Conservation (phyloP, 2,113 vertebrate genomes). For the Mormoops blainvillei region DNA sequence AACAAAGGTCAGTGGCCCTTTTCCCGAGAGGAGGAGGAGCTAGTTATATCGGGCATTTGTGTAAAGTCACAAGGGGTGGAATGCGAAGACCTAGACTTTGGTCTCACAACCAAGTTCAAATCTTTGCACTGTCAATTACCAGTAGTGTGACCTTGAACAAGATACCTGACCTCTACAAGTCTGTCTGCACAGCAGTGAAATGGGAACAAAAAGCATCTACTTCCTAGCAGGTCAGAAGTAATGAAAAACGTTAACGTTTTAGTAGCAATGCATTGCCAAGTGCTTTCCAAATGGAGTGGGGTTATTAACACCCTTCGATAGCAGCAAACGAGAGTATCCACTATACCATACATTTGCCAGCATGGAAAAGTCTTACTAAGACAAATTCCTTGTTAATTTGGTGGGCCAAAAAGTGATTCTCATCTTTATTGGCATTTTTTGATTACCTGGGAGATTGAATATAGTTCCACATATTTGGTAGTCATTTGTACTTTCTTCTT, state of each 20-base stretch:
- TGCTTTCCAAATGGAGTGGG: neutral
- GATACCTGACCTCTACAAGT: constrained; percentile 30
- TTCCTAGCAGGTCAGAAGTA: neutral
- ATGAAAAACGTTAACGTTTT: neutral
- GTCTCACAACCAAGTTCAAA: constrained; percentile 12
- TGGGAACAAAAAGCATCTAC: neutral
- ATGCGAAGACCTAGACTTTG: neutral
- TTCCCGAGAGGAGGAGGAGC: neutral
- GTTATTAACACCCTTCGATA: neutral
- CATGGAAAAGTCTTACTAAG: neutral
- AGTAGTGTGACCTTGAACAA: neutral
- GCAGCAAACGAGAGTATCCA: neutral
- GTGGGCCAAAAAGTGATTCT: neutral
- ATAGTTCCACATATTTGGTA: neutral
- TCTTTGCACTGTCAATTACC: neutral
- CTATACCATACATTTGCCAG: neutral
- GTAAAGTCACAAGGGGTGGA: neutral
- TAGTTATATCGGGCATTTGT: neutral
- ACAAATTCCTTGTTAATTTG: neutral
- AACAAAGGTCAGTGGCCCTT: constrained; percentile 14
- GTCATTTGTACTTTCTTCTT: neutral
- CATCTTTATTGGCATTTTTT: neutral
- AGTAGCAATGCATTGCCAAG: neutral
- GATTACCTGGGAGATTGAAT: neutral
- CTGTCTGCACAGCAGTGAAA: constrained; percentile 25